Evolutionary conservation across 2,797 vertebrate species (phyloP), one percentile per base, ranked within the genome.

Genomic region (Phrynocephalus guinanensis): DNA sequence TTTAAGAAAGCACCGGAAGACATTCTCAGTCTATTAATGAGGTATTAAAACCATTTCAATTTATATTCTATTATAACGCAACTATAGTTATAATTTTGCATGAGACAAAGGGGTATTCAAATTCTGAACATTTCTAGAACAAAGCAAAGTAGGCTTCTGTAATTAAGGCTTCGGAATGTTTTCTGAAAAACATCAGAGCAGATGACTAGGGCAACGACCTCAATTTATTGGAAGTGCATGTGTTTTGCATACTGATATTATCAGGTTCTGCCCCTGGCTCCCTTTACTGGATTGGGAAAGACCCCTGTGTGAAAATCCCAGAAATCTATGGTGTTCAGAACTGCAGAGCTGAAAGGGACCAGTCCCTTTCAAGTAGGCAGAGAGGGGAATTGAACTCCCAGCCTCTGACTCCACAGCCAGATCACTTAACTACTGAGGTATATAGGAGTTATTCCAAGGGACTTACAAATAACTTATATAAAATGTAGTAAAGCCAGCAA

Each of bases 11-110:
- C 44, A 68, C 38, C 28, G 4, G 79, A 67, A 16, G n/a, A 5
- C 10, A 81, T 75, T 79, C 72, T 75, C 38, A 28, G 24, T 83
- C 72, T 77, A 79, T 76, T 73, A n/a, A 72, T 79, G 67, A 30
- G 52, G 38, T 15, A 26, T 56, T 70, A 33, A 56, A 76, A 33
- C 20, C 28, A 18, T n/a, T 72, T 66, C 26, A 56, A 56, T 56
- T 56, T 56, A 11, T 28, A 44, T 66, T 48, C 2, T 48, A 79
- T 52, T 63, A 22, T 52, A 44, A 24, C 18, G n/a, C 10, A 66
- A 28, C 8, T 79, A 30, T 16, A 60, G 78, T 71, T 56, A 83
- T 83, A 48, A 76, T 3, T 52, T 8, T 44, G 50, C 48, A n/a
- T 10, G 28, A 60, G 22, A 52, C 20, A 78, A 84, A 79, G 1